Conservation (phyloP, 2,113 vertebrate species). For the Nothoprocta perdicaria region DNA sequence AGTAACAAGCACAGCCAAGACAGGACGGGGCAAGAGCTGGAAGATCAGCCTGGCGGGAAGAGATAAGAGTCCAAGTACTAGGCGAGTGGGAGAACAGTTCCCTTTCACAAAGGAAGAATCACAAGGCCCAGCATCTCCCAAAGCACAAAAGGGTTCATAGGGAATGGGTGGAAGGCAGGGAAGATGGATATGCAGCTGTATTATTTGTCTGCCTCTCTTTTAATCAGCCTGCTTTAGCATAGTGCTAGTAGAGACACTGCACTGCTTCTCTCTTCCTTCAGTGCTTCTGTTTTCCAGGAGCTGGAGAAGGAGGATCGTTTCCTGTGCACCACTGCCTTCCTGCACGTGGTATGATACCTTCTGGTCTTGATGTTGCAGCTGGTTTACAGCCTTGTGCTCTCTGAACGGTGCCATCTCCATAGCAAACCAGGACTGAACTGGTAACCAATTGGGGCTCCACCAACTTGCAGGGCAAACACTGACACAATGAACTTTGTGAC, state of each 20-base stretch:
- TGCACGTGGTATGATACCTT: neutral
- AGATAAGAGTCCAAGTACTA: neutral
- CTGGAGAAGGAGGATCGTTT: neutral
- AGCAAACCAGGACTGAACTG: neutral
- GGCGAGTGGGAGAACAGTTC: neutral
- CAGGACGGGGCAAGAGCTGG: neutral
- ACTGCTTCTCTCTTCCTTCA: neutral
- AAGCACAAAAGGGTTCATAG: neutral
- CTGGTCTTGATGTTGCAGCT: accelerated
- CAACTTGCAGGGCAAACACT: accelerated
- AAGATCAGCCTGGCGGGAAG: neutral
- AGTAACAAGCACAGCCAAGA: neutral
- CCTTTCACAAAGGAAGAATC: neutral
- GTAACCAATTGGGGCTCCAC: neutral
- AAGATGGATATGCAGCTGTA: neutral
- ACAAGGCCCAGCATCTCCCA: neutral
- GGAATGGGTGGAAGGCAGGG: neutral
- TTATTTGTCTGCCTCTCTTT: neutral
- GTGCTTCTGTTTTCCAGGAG: neutral
- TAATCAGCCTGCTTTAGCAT: neutral
- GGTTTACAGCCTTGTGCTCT: no score
- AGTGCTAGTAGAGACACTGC: neutral
- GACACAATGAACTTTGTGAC: neutral
- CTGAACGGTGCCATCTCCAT: accelerated
- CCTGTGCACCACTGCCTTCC: neutral